Base-by-base conservation (phyloP, 2,797 vertebrate species). In the Bovichtus variegatus region DNA sequence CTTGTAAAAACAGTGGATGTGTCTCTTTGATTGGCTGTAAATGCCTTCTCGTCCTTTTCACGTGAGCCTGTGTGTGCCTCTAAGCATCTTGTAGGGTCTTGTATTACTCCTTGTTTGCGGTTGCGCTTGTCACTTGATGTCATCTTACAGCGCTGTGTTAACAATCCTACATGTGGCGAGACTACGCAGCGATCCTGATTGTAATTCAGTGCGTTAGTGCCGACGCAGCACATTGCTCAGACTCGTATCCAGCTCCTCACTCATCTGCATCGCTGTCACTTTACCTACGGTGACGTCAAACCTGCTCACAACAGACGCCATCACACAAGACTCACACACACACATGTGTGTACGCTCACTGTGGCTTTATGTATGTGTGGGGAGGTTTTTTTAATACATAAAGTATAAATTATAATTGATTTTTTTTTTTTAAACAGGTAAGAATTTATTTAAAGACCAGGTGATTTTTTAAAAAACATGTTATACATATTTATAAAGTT, bases 51-150 rank as follows among this genome's bases (percentile, higher is more conserved):
- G 46, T 19, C 21, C 25, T 29, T 40, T 10, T 27, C 12, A 18
- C 19, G n/a, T 5, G 47, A 46, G 44, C 43, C 13, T 49, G 16
- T 0, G 9, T 15, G 25, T 29, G 60, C 44, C 53, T 68, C 40
- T 44, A 8, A 64, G 49, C 34, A 51, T 23, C 60, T 19, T 10
- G 6, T 34, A 19, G 1, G 19, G 29, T 43, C 27, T 19, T 40
- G 31, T 61, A 34, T 66, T 41, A 10, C 27, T 62, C 4, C 47
- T 21, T 38, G 18, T 83, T 62, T 67, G 31, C 19, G 31, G 54
- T 9, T 44, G 64, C 34, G 15, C 60, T 68, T 72, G 47, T 75
- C 78, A 71, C 57, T 67, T 27, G 41, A 58, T 55, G 73, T 77
- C 38, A 72, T 62, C 41, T 76, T 31, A 41, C 31, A 10, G 41